Evolutionary conservation across 2,113 vertebrate genomes (phyloP).

Genomic region (Heterotis niloticus): DNA sequence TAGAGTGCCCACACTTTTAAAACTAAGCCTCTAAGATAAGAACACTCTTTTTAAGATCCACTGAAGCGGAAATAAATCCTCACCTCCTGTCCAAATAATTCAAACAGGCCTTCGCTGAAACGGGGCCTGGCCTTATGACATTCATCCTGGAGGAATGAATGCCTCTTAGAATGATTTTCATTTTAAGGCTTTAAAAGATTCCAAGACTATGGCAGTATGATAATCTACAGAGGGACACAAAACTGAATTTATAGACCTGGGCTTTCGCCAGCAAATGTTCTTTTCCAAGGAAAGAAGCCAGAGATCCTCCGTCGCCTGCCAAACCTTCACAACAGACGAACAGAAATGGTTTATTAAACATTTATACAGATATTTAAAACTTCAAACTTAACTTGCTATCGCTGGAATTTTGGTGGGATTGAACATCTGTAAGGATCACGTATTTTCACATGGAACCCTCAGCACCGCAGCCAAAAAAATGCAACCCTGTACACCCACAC

Average conservation of each 20-base stretch:
- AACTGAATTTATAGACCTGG: slow-evolving; percentile 15
- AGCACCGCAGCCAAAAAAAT: not conserved
- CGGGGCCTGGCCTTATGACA: not conserved
- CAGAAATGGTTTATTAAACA: slow-evolving; percentile 10
- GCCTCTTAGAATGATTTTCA: slow-evolving; percentile 8
- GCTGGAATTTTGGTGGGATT: not conserved
- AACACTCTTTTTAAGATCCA: not conserved
- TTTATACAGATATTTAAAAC: not conserved
- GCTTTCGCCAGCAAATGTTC: slow-evolving; percentile 8
- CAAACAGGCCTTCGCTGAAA: slow-evolving; percentile 4
- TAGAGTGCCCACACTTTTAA: not conserved
- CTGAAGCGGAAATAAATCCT: not conserved
- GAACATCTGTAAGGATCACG: not conserved
- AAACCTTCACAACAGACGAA: not conserved
- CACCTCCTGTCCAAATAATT: slow-evolving; percentile 8
- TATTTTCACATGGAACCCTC: not conserved
- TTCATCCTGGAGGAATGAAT: slow-evolving; percentile 10
- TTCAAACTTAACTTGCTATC: slow-evolving; percentile 7
- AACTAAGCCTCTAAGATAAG: slow-evolving; percentile 12
- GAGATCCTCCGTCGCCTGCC: slow-evolving; percentile 3
- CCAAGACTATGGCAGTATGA: slow-evolving; percentile 6
- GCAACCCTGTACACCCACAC: no score
- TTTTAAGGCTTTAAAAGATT: slow-evolving; percentile 13
- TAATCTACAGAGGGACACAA: slow-evolving; percentile 1
- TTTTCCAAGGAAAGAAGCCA: slow-evolving; percentile 18